Percentiles rank a stretch among this genome's conserved stretches.
phyloP scores from a whole-genome alignment of 92 coral and sea anemone genomes.

The Paragorgia papillata region DNA sequence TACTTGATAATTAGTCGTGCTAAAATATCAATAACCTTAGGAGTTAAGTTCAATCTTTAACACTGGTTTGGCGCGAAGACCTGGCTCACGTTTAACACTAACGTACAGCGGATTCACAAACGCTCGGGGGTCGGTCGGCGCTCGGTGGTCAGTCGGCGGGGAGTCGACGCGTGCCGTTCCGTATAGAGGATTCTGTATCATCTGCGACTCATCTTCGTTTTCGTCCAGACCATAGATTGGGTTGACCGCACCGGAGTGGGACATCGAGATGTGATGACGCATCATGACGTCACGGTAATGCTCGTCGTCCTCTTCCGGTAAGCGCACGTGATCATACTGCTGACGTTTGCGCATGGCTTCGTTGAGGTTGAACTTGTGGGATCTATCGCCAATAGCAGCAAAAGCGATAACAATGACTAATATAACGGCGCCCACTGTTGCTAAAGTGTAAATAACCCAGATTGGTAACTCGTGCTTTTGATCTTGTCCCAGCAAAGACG shows the following conservation, averaged over 20 bases:
- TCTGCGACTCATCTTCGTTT: constrained; percentile 45
- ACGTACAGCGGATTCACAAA: constrained; percentile 39
- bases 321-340: constrained; percentile 37
- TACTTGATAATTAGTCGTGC: too few relatives aligned
- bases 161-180: background rate
- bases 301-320: constrained; percentile 60
- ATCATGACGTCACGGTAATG: constrained; percentile 68
- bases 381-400: background rate
- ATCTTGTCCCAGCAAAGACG: too few relatives aligned
- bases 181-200: constrained; percentile 21
- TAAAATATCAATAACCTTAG: too few relatives aligned
- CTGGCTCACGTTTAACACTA: background rate
- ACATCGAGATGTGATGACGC: constrained; percentile 65
- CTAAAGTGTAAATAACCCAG: constrained; percentile 14
- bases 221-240: constrained; percentile 69
- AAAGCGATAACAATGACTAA: constrained; percentile 3
- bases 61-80: constrained; percentile 10
- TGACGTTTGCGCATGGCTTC: constrained; percentile 37
- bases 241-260: constrained; percentile 55
- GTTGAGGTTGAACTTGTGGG: constrained; percentile 22
- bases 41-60: too few relatives aligned
- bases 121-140: background rate
- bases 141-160: background rate
- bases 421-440: constrained; percentile 7
- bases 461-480: background rate